phyloP scores from a whole-genome alignment of 1,140 invertebrate genomes.

The Ridgeia piscesae region DNA sequence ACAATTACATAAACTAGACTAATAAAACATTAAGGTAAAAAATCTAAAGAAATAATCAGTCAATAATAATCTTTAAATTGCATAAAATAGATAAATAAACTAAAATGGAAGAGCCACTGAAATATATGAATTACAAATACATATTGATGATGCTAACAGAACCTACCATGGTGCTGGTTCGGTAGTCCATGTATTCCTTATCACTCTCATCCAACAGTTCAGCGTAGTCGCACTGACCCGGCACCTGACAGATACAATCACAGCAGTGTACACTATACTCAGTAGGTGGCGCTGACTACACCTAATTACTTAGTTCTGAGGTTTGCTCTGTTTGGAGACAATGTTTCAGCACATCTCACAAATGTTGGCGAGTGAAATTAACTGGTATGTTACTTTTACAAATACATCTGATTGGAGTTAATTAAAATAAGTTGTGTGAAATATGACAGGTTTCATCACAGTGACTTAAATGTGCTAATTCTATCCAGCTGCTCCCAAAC shows the following conservation, averaged over 20 bases:
- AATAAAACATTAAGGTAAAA: too few species aligned
- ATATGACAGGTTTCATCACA: too few species aligned
- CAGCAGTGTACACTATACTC: background rate
- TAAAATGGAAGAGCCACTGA: too few species aligned
- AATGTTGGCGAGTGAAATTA: background rate
- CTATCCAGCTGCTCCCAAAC: too few species aligned
- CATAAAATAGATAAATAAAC: too few species aligned
- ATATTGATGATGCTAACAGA: background rate
- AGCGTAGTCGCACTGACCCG: slow-evolving; percentile 48
- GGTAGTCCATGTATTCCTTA: background rate
- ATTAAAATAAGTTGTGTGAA: too few species aligned
- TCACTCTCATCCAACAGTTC: slow-evolving; percentile 38
- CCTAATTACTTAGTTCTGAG: background rate
- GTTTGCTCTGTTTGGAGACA: background rate
- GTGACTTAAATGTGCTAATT: too few species aligned
- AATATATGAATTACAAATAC: too few species aligned
- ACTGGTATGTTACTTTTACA: background rate
- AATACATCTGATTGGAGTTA: too few species aligned
- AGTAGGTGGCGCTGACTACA: background rate
- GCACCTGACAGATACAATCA: slow-evolving; percentile 30
- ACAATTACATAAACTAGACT: too few species aligned
- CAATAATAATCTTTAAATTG: too few species aligned
- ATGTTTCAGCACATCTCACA: background rate
- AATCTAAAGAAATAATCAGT: too few species aligned
- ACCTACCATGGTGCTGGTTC: background rate